These are phyloP conservation scores for Leptopilina syphax DNA, from an alignment of 2,888 invertebrate species.

Conservation along the genomic window DNA sequence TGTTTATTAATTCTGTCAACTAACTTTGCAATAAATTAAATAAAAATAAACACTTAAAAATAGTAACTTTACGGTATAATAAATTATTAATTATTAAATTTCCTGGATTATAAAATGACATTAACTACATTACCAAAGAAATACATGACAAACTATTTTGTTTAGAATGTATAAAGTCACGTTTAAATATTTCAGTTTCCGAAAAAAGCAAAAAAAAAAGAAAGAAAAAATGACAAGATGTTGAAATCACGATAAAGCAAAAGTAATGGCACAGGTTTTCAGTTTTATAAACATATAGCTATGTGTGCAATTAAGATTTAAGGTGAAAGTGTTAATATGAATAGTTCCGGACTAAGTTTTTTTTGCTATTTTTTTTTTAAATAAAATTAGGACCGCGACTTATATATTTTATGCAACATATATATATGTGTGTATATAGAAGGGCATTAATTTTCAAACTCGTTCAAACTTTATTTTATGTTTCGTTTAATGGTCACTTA, in stretches of 20 bases:
- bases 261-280: slow-evolving; percentile 8
- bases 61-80: no score
- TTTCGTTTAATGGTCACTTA: neutral
- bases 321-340: slow-evolving; percentile 17
- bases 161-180: slow-evolving; percentile 1
- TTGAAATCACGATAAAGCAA: neutral
- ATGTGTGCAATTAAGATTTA: neutral
- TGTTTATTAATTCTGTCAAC: no score
- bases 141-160: neutral
- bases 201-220: neutral
- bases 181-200: slow-evolving; percentile 6
- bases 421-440: no score
- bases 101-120: no score
- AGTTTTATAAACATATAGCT: neutral
- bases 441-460: slow-evolving; percentile 1
- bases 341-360: slow-evolving; percentile 4
- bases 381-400: neutral
- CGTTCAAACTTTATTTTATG: slow-evolving; percentile 10
- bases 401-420: neutral
- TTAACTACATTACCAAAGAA: neutral
- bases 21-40: no score
- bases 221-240: neutral
- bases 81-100: no score
- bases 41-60: no score
- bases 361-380: no score